These are phyloP conservation scores for Cyclophora punctaria DNA, from an alignment of 2,888 invertebrate genomes.

Conservation along the genomic window DNA sequence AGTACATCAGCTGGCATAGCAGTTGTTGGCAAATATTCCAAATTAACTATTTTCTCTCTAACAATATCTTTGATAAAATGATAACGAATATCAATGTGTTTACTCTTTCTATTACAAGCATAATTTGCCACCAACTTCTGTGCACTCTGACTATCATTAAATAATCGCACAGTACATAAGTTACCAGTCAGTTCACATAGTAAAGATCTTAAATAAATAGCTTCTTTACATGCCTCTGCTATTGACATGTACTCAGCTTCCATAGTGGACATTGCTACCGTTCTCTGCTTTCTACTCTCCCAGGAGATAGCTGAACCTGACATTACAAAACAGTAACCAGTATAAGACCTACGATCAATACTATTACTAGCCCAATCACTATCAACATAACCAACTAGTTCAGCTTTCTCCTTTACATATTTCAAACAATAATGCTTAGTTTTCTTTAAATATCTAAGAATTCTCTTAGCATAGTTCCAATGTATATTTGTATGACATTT, in stretches of 20 bases:
- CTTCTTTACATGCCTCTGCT: conserved; percentile 7
- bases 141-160: conserved; percentile 1
- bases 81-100: conserved; percentile 13
- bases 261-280: conserved; percentile 26
- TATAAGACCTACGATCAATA: conserved; percentile 8
- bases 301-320: conserved; percentile 6
- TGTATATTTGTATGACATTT: not conserved
- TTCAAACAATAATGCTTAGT: not conserved
- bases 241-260: conserved; percentile 9
- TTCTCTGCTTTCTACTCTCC: conserved; percentile 9
- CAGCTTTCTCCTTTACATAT: not conserved
- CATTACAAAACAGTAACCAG: conserved; percentile 8
- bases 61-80: conserved; percentile 10
- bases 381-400: conserved; percentile 5
- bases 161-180: not conserved
- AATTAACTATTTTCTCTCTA: conserved; percentile 4
- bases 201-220: conserved; percentile 1
- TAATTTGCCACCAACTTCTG: not conserved
- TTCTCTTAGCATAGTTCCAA: not conserved
- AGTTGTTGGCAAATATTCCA: conserved; percentile 10
- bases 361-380: conserved; percentile 8
- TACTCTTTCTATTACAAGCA: not conserved
- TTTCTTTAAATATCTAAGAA: not conserved
- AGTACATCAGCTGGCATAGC: conserved; percentile 16
- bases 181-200: not conserved